A percentile compares a stretch with the other conserved stretches of the same genome.
These are phyloP conservation scores for Dicrostonyx torquatus DNA, from an alignment of 2,797 vertebrate species.

Conservation along the genomic window DNA sequence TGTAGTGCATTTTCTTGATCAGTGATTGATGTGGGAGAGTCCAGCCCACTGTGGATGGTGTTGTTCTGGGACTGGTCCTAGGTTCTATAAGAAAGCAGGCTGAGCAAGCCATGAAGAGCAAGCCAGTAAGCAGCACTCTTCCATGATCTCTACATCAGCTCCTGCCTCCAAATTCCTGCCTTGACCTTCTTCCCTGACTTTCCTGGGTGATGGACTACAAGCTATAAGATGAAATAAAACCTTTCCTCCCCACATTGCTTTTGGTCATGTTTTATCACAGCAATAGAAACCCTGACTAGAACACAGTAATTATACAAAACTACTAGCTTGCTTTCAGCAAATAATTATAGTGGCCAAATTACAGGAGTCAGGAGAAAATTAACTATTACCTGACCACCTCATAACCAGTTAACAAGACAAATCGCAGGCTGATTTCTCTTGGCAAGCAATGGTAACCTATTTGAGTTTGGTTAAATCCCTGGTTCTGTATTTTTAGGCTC, in stretches of 20 bases:
- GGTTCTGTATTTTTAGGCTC: neutral
- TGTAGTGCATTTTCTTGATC: neutral
- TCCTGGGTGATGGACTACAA: neutral
- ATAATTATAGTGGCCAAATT: neutral
- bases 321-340: conserved; percentile 11
- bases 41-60: neutral
- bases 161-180: neutral
- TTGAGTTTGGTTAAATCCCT: neutral
- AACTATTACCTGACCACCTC: neutral
- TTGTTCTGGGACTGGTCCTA: neutral
- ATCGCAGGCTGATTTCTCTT: conserved; percentile 17
- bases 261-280: neutral
- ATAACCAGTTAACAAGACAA: conserved; percentile 41
- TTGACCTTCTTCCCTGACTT: neutral
- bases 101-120: neutral
- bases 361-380: conserved; percentile 14
- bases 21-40: neutral
- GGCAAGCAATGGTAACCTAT: neutral
- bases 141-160: neutral
- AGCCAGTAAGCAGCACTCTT: neutral
- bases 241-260: neutral
- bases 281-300: neutral
- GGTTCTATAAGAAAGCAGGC: neutral
- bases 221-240: neutral
- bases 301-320: neutral